Evolutionary conservation across 2,888 invertebrate genomes (phyloP).

Genomic region (Lacanobia wlatinum): DNA sequence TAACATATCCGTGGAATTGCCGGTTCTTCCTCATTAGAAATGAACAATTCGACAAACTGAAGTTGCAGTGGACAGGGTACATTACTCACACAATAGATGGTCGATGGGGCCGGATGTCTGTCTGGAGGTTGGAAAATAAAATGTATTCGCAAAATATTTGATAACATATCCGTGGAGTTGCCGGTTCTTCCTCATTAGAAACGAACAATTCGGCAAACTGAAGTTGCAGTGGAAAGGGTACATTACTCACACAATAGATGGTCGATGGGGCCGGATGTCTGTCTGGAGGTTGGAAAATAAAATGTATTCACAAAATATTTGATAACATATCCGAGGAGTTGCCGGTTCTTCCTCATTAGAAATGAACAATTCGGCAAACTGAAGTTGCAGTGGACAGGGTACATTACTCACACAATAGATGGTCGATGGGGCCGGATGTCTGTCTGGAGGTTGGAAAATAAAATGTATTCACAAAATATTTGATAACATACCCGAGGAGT

Average conservation of each 20-base stretch:
- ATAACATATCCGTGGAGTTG: not conserved
- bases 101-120: not conserved
- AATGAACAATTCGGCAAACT: no score
- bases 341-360: no score
- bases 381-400: no score
- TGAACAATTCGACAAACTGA: no score
- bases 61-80: no score
- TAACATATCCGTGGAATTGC: not conserved
- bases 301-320: not conserved
- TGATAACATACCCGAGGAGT: not conserved
- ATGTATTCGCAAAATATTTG: not conserved
- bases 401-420: no score
- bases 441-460: not conserved
- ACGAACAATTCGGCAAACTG: no score
- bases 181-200: no score
- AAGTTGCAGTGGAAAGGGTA: no score
- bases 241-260: no score
- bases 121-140: not conserved
- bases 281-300: not conserved
- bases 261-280: not conserved
- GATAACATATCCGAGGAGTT: not conserved
- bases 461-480: not conserved
- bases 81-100: no score
- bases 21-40: no score
- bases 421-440: not conserved